Conservation (phyloP, 2,797 vertebrate species). For the Macroramphosus scolopax region DNA sequence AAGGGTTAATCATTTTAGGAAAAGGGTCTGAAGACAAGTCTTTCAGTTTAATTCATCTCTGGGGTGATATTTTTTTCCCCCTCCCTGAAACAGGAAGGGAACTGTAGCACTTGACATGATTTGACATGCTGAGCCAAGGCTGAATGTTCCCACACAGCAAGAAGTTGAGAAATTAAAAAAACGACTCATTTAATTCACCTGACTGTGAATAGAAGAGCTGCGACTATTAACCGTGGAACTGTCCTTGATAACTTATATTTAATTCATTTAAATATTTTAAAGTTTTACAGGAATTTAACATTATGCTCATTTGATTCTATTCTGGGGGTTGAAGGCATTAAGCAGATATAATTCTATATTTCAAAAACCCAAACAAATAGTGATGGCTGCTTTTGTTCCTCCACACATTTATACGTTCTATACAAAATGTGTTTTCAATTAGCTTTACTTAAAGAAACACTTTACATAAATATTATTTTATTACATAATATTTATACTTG, state of each 20-base stretch:
- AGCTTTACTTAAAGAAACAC: too few species aligned
- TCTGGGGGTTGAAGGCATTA: too few species aligned
- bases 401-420: too few species aligned
- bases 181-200: slow-evolving; percentile 64
- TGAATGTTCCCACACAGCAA: slow-evolving; percentile 81
- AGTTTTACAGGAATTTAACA: too few species aligned
- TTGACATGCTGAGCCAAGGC: slow-evolving; percentile 75
- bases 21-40: slow-evolving; percentile 83
- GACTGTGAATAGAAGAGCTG: slow-evolving; percentile 25
- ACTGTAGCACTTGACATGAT: slow-evolving; percentile 85
- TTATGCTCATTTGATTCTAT: too few species aligned
- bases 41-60: slow-evolving; percentile 84
- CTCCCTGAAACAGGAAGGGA: slow-evolving; percentile 81
- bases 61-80: slow-evolving; percentile 82
- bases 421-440: too few species aligned
- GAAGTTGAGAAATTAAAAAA: slow-evolving; percentile 61
- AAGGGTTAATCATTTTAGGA: slow-evolving; percentile 90
- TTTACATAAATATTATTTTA: too few species aligned
- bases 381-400: too few species aligned
- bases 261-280: too few species aligned
- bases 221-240: slow-evolving; percentile 17
- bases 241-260: too few species aligned
- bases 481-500: too few species aligned
- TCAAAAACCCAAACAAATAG: not conserved
- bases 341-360: not conserved